Percentiles rank a stretch among this genome's conserved stretches.
Conservation (phyloP, 2,113 vertebrate species). For the Aleadryas rufinucha region DNA sequence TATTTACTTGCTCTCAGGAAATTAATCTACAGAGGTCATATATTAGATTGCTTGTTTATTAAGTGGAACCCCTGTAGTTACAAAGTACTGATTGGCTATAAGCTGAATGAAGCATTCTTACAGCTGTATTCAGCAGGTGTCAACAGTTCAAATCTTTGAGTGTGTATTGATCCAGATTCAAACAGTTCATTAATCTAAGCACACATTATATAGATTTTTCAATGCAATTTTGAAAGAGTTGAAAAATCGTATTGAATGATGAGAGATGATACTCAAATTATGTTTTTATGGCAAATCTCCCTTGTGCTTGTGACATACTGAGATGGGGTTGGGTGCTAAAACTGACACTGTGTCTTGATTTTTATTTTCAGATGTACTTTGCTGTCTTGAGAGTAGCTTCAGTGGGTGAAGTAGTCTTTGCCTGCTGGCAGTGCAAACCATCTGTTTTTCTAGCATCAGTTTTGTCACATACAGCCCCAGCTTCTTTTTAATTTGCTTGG, state of each 20-base stretch:
- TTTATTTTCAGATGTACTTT: slow-evolving; percentile 25
- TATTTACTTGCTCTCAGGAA: slow-evolving; percentile 79
- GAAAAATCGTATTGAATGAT: slow-evolving; percentile 82
- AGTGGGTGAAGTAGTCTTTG: neutral
- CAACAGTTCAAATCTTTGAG: slow-evolving; percentile 74
- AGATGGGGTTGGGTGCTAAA: neutral
- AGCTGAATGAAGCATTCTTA: slow-evolving; percentile 63
- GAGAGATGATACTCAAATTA: slow-evolving; percentile 79
- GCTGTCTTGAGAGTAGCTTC: slow-evolving; percentile 3
- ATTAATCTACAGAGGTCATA: slow-evolving; percentile 75
- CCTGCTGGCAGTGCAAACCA: neutral
- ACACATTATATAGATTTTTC: slow-evolving; percentile 83
- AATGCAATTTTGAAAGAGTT: slow-evolving; percentile 76
- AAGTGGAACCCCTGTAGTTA: slow-evolving; percentile 76
- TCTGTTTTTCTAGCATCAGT: neutral
- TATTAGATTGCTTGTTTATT: slow-evolving; percentile 80
- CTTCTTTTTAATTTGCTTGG: neutral
- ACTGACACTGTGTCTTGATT: neutral
- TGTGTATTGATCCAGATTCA: slow-evolving; percentile 79
- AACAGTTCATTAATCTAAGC: slow-evolving; percentile 86
- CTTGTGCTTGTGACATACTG: slow-evolving; percentile 16
- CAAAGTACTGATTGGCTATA: slow-evolving; percentile 67
- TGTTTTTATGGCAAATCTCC: slow-evolving; percentile 68
- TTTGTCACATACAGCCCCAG: neutral
- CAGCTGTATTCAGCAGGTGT: slow-evolving; percentile 76